A percentile compares a stretch with the other conserved stretches of the same genome.
phyloP scores from a whole-genome alignment of 2,113 vertebrate species.

The Otis tarda region DNA sequence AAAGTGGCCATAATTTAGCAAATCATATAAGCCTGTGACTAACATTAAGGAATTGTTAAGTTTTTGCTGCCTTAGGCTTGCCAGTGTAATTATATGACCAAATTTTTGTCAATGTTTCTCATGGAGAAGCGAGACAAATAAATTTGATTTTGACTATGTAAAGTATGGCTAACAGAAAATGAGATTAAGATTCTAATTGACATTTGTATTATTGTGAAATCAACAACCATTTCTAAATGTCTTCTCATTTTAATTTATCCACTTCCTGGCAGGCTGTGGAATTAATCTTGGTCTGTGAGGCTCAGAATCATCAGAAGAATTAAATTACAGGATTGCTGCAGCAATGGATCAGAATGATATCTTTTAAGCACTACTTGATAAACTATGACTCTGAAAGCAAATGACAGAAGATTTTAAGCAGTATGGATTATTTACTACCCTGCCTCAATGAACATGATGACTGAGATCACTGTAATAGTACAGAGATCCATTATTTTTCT shows the following conservation, averaged over 20 bases:
- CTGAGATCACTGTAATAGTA: background rate
- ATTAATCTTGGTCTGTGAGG: conserved; percentile 80
- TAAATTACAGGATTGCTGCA: conserved; percentile 77
- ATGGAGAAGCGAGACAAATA: background rate
- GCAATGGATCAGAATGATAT: conserved; percentile 79
- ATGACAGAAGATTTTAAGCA: conserved; percentile 78
- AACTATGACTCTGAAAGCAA: conserved; percentile 79
- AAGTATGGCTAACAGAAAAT: background rate
- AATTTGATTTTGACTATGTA: background rate
- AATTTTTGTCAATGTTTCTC: background rate
- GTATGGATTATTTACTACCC: conserved; percentile 68
- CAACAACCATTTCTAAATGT: background rate
- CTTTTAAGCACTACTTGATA: conserved; percentile 75
- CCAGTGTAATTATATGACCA: background rate
- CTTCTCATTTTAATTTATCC: background rate
- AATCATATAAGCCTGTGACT: background rate
- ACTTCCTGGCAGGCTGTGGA: conserved; percentile 72
- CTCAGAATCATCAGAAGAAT: conserved; percentile 78
- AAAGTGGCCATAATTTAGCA: background rate
- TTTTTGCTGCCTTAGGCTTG: background rate
- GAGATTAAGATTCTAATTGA: background rate
- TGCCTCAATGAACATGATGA: conserved; percentile 69
- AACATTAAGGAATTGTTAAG: background rate
- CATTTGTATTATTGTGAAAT: background rate
- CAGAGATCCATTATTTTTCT: background rate